phyloP scores from a whole-genome alignment of 23 tunicate species.

The Diplosoma virens region DNA sequence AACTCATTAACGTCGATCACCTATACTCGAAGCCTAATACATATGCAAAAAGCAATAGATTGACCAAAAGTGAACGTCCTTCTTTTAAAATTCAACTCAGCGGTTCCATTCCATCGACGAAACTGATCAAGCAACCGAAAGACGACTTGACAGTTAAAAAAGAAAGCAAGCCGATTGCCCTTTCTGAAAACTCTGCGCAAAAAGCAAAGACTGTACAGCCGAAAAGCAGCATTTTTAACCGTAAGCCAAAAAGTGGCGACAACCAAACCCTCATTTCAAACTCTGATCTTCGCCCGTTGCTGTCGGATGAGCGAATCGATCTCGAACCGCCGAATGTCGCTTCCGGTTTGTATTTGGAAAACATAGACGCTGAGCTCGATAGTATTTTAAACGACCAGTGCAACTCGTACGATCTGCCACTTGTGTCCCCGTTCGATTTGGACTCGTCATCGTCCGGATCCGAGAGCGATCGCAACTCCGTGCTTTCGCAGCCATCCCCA shows the following conservation, averaged over 20 bases:
- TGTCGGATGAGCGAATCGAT: constrained; percentile 21
- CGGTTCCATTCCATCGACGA: constrained; percentile 63
- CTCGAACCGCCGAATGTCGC: background rate
- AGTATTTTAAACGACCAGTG: constrained; percentile 19
- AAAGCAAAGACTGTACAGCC: constrained; percentile 12
- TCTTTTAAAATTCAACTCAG: constrained; percentile 51
- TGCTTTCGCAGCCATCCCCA: background rate
- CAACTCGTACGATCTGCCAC: background rate
- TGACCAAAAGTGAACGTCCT: constrained; percentile 2
- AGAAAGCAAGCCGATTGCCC: constrained; percentile 76
- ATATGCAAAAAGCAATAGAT: background rate
- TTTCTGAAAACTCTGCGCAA: constrained; percentile 46
- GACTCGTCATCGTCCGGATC: background rate
- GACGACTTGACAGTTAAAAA: constrained; percentile 13
- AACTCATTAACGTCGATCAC: constrained; percentile 57
- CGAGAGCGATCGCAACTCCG: background rate
- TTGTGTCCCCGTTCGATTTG: background rate
- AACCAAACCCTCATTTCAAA: background rate
- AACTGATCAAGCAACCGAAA: constrained; percentile 54
- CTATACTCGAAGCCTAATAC: constrained; percentile 59
- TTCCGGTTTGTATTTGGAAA: constrained; percentile 22
- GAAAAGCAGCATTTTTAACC: background rate
- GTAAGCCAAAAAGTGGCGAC: background rate
- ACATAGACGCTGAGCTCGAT: constrained; percentile 51
- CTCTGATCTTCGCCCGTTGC: constrained; percentile 17